Base-by-base conservation (phyloP, 2,888 invertebrate genomes). In the Poecilobothrus nobilitatus region DNA sequence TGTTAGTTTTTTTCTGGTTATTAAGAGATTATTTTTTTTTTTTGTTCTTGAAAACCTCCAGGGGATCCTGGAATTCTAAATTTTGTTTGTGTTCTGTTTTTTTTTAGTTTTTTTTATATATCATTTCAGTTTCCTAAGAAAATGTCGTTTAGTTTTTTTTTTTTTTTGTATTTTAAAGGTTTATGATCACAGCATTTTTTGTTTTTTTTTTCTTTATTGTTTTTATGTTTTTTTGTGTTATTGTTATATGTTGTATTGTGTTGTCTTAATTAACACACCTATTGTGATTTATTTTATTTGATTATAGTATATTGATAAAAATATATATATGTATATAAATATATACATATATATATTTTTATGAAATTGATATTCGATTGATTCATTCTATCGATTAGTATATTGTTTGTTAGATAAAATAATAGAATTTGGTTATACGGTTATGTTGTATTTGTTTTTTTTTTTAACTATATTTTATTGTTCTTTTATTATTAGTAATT, bases 181-280 rank as follows among this genome's bases (percentile, higher is more conserved):
- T 53, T 53, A 53, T 53, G 18, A 53, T 53, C 53, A 53, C 53
- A 53, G 53, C 18, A 27, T 27, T 2, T 37, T 18, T 53, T 12
- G 53, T 53, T 53, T 53, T 12, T 53, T 53, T 9, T 41, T 6
- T 41, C 2, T n/a, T n/a, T 53, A 53, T 53, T 53, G 53, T n/a
- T 53, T 15, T 8, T 53, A 18, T 53, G 15, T 53, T 53, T 1
- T 53, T 15, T 53, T 53, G 53, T 53, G 53, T 53, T 53, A 53
- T 53, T 53, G 53, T 53, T 15, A 1, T 53, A 18, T 53, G 15
- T 53, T 53, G 15, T 53, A 53, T 53, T 53, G 53, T 53, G 53
- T 53, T 53, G 53, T 53, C 53, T 53, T 53, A 53, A 53, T 53
- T 53, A 53, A 53, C 53, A 53, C 53, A 53, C 53, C 53, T 53